Base-by-base conservation (phyloP, 1,140 invertebrate genomes). In the Thrips palmi region DNA sequence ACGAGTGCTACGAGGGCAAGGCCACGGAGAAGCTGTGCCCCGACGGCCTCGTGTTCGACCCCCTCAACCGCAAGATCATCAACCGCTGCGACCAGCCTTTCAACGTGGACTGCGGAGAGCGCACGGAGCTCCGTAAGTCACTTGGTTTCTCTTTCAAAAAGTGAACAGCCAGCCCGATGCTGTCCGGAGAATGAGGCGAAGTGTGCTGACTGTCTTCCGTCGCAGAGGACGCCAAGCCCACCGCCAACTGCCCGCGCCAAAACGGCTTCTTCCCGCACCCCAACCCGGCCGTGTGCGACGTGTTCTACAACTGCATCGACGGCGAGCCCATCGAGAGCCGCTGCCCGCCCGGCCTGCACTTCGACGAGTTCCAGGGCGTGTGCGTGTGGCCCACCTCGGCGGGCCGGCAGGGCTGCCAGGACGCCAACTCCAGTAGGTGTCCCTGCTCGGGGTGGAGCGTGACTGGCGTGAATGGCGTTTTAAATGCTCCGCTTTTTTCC, bases 21-120 rank as follows among this genome's bases (percentile, higher is more conserved):
- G 67, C 75, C 10, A 73, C 59, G 33, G 70, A 72, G 45, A 82
- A 83, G 56, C 62, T 83, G 1, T 88, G 83, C 51, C 77, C 80
- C 3, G 83, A 88, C 53, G 83, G 83, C 42, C 63, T 87, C 11
- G 82, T 86, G 14, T 88, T 86, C 57, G 81, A 87, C 62, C 77
- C 74, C 1, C 51, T 71, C 38, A 85, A 79, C 58, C 68, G 76
- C 43, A 80, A 82, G 58, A 66, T 78, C 50, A 65, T 80, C 50
- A 86, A 85, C 63, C 86, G 86, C 55, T 89, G 84, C 53, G 84
- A 88, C 57, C 80, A 86, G 52, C 76, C 80, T 47, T 86, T 86
- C 68, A 85, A 85, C 46, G 79, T 87, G 6, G 82, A 88, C 51
- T 91, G 84, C 50, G 76, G 76, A 28, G 79, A 83, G 50, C 70